Evolutionary conservation across 1,140 invertebrate genomes (phyloP), one percentile per base, ranked within the genome.

Genomic region (Drosophila micromelanica): DNA sequence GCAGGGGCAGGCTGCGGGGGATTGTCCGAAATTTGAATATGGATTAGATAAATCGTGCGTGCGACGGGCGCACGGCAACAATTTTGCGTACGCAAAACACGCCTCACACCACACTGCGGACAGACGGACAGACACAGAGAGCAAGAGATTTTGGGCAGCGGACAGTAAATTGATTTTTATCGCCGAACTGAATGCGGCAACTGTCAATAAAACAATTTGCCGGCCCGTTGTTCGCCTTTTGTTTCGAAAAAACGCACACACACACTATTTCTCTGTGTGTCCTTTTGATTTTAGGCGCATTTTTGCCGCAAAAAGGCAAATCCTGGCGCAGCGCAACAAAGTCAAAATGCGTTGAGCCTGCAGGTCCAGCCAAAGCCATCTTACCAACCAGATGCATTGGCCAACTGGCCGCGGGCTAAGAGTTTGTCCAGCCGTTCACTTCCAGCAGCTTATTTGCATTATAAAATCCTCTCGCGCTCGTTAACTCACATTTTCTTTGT

Each of bases 161-260:
- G 75, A 55, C 71, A 71, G 54, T 42, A 82, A 86, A 87, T 87
- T 81, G 78, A 81, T 86, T 86, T 86, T 86, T 86, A 86, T 87
- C 64, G 82, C 82, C 82, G 55, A 32, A 52, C 45, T 63, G 65
- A 72, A 87, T 87, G 82, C 84, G 67, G 65, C 76, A 77, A 65
- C 80, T 89, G 78, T 63, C 82, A 87, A 87, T 87, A 87, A 89
- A 87, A 89, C 84, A 81, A 87, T 87, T 87, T 89, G 84, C 63
- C 49, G 69, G 63, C 52, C 76, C 67, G 62, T 86, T 87, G 46
- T 60, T 13, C 15, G 56, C 69, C n/a, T 60, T 70, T 87, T 78
- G 84, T 87, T 76, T 32, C 20, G n/a, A 43, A 49, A 54, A 23
- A 43, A 43, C 38, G 45, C 40, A 48, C 38, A 62, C 15, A 13